Conservation (phyloP, 2,797 vertebrate genomes). For the Dallia pectoralis region DNA sequence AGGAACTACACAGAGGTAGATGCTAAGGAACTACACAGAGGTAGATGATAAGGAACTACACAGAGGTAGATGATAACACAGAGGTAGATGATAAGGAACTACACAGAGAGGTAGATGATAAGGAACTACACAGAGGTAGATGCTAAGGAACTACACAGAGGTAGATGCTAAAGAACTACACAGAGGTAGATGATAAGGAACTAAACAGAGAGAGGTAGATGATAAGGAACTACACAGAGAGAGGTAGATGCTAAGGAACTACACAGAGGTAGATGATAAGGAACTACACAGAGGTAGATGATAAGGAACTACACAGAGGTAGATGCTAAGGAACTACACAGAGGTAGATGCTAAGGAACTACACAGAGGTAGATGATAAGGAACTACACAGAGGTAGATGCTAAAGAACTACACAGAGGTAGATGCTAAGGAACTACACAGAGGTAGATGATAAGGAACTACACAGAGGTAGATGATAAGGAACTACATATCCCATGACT, state of each 20-base stretch:
- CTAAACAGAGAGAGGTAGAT: constrained; percentile 68
- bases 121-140: constrained; percentile 73
- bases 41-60: constrained; percentile 80
- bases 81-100: too few species aligned
- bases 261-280: constrained; percentile 49
- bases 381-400: constrained; percentile 73
- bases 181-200: constrained; percentile 68
- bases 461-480: neutral
- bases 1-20: constrained; percentile 75
- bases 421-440: constrained; percentile 80
- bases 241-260: constrained; percentile 85
- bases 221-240: constrained; percentile 78
- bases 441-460: too few species aligned
- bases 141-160: constrained; percentile 81
- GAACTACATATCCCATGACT: constrained; percentile 3
- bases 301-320: constrained; percentile 78
- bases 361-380: constrained; percentile 49
- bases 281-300: constrained; percentile 73
- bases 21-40: constrained; percentile 81
- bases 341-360: constrained; percentile 79
- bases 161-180: constrained; percentile 78
- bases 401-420: constrained; percentile 77
- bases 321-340: constrained; percentile 80
- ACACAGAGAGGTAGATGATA: constrained; percentile 36
- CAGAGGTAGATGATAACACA: constrained; percentile 25